A percentile compares a stretch with the other conserved stretches of the same genome.
These are phyloP conservation scores for Protosalanx chinensis DNA, from an alignment of 2,797 vertebrate genomes.

Conservation along the genomic window DNA sequence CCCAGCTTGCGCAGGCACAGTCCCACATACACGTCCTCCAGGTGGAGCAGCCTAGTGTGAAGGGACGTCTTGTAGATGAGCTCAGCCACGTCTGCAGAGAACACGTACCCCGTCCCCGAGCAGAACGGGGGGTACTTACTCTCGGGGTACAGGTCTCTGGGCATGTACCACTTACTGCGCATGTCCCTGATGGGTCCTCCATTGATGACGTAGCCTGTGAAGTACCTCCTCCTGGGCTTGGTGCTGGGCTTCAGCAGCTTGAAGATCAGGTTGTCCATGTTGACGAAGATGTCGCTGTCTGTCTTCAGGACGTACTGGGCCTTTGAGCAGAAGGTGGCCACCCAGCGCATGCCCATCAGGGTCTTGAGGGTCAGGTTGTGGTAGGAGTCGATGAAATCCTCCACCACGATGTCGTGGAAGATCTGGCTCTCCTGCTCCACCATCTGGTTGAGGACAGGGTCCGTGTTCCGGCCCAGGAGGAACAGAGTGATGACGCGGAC, in stretches of 20 bases:
- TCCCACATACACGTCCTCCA: slow-evolving; percentile 96
- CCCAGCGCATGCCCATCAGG: slow-evolving; percentile 87
- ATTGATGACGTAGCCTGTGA: slow-evolving; percentile 95
- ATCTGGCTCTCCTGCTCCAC: slow-evolving; percentile 93
- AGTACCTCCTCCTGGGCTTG: slow-evolving; percentile 91
- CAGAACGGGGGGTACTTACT: slow-evolving; percentile 97
- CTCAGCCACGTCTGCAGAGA: slow-evolving; percentile 94
- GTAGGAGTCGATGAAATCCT: slow-evolving; percentile 87
- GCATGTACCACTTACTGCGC: slow-evolving; percentile 99
- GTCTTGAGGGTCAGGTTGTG: slow-evolving; percentile 89
- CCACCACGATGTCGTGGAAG: slow-evolving; percentile 87
- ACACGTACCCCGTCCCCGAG: slow-evolving; percentile 95
- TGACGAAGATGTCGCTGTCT: slow-evolving; percentile 90
- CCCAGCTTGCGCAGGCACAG: slow-evolving; percentile 93
- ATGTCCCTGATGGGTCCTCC: slow-evolving; percentile 94
- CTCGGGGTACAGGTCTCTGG: slow-evolving; percentile 92
- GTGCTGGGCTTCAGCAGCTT: slow-evolving; percentile 93
- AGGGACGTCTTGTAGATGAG: slow-evolving; percentile 96
- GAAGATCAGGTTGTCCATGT: slow-evolving; percentile 92
- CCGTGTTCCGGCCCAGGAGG: slow-evolving; percentile 81
- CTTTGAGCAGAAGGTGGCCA: slow-evolving; percentile 85
- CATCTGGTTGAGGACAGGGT: slow-evolving; percentile 84
- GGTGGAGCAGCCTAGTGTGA: slow-evolving; percentile 92
- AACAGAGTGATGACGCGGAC: slow-evolving; percentile 88
- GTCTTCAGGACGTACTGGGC: slow-evolving; percentile 90